Percentiles rank a stretch among this genome's conserved stretches.
phyloP scores from a whole-genome alignment of 2,113 vertebrate species.

The Lontra canadensis region DNA sequence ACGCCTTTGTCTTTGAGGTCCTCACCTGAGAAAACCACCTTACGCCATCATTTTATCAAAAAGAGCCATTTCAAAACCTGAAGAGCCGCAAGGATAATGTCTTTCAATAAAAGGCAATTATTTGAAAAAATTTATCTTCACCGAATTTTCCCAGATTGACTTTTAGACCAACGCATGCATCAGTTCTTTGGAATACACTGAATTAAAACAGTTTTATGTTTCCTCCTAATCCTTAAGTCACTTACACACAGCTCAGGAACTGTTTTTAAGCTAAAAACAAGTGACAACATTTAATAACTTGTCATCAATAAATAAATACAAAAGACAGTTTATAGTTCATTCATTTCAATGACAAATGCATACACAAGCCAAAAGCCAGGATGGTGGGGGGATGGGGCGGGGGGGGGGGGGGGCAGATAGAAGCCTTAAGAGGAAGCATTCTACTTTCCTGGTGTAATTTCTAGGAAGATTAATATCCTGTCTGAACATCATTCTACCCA shows the following conservation, averaged over 20 bases:
- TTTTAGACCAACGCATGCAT: background rate
- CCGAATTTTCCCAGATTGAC: background rate
- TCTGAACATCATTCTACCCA: slow-evolving; percentile 11
- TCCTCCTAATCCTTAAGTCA: background rate
- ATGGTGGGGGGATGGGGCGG: accelerated
- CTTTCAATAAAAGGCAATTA: background rate
- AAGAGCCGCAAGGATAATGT: background rate
- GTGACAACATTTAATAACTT: background rate
- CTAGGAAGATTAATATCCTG: slow-evolving; percentile 54
- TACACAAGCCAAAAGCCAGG: background rate
- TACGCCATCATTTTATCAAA: background rate
- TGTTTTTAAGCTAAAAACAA: slow-evolving; percentile 28
- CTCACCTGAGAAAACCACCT: background rate
- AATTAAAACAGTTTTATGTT: background rate
- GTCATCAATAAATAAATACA: background rate
- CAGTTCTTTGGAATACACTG: background rate
- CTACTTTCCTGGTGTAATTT: slow-evolving; percentile 22
- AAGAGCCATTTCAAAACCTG: background rate
- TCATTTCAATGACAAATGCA: background rate
- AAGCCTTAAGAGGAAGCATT: background rate
- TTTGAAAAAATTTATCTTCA: slow-evolving; percentile 10
- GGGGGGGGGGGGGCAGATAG: too few relatives aligned
- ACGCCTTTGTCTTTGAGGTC: background rate
- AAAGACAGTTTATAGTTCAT: background rate
- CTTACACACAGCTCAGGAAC: background rate